Conservation (phyloP, 2,888 invertebrate species). For the Aleiodes leptofemur region DNA sequence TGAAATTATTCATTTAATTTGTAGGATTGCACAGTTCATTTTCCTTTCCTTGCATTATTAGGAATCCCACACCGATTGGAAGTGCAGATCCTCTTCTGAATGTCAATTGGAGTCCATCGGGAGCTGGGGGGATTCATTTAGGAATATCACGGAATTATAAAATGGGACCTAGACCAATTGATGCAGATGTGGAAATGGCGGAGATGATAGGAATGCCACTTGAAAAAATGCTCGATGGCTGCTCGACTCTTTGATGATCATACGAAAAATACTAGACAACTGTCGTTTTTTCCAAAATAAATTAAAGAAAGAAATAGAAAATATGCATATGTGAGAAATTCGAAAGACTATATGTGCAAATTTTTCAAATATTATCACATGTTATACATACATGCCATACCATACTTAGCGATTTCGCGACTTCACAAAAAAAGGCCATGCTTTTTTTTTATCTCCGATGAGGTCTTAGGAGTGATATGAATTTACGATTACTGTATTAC, state of each 20-base stretch:
- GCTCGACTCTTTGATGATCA: neutral
- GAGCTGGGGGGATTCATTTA: slow-evolving; percentile 46
- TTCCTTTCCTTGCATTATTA: slow-evolving; percentile 29
- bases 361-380: no score
- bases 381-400: no score
- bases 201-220: neutral
- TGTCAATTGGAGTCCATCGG: slow-evolving; percentile 54
- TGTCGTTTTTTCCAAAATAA: no score
- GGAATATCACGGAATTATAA: slow-evolving; percentile 44
- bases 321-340: no score
- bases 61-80: slow-evolving; percentile 58
- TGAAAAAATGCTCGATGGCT: slow-evolving; percentile 11
- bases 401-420: no score
- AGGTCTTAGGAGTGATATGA: no score
- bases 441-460: no score
- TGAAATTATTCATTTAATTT: neutral
- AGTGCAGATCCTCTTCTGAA: slow-evolving; percentile 18
- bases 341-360: no score
- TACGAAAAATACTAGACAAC: no score
- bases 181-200: neutral
- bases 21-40: neutral
- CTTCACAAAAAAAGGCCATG: no score
- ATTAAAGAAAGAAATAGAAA: no score
- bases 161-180: slow-evolving; percentile 36
- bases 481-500: no score